phyloP scores from a whole-genome alignment of 2,888 invertebrate genomes.

The Rhagophthalmus giganteus region DNA sequence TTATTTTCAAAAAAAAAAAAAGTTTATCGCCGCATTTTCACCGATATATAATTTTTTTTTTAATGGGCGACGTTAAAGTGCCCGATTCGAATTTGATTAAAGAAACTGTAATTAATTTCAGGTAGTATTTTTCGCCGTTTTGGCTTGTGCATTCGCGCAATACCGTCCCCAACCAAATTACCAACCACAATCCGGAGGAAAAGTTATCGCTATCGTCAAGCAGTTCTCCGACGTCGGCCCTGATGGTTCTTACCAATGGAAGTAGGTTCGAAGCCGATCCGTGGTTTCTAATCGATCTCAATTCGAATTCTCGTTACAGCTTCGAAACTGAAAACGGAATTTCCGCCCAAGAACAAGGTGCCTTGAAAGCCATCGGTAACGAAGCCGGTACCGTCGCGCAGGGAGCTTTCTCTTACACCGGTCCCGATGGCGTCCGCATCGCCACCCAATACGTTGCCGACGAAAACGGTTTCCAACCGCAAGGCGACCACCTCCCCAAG shows the following conservation, averaged over 20 bases:
- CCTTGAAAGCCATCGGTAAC: constrained; percentile 44
- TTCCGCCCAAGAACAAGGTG: constrained; percentile 62
- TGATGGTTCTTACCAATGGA: constrained; percentile 61
- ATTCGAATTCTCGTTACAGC: constrained; percentile 47
- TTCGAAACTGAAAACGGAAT: constrained; percentile 68
- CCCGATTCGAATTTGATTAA: no score
- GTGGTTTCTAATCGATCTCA: background rate
- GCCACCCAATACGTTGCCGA: constrained; percentile 66
- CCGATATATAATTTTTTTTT: background rate
- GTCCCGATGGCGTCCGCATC: constrained; percentile 66
- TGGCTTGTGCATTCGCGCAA: constrained; percentile 38
- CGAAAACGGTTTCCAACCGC: constrained; percentile 70
- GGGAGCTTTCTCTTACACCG: constrained; percentile 61
- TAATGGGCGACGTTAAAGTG: no score
- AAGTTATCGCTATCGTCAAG: constrained; percentile 41
- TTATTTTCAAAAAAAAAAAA: no score
- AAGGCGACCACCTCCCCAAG: constrained; percentile 58
- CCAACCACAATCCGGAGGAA: constrained; percentile 40
- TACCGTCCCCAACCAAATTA: constrained; percentile 35
- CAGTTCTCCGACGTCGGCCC: constrained; percentile 57
- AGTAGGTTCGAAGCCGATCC: constrained; percentile 43
- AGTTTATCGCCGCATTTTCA: background rate
- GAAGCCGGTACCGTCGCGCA: constrained; percentile 56
- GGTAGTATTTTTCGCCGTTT: constrained; percentile 34
- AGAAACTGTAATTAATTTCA: no score